Base-by-base conservation (phyloP, 2,888 invertebrate genomes). In the Nomada lathburiana region DNA sequence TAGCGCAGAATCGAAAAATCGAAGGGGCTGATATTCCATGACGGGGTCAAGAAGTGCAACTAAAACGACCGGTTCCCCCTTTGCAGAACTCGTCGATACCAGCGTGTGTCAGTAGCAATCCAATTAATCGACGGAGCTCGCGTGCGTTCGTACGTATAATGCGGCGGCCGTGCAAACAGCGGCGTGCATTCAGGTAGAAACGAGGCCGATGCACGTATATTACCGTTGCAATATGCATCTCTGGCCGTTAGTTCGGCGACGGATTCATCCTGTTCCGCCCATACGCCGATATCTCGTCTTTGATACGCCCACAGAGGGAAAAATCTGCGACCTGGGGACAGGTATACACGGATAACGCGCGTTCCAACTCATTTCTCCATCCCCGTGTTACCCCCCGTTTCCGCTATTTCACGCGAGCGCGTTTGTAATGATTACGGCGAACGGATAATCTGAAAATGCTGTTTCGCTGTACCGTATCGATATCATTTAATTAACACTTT, bases 121-220 rank as follows among this genome's bases (percentile, higher is more conserved):
- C 83, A 86, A 86, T 86, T 86, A 86, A 86, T 86, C 86, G 75
- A 26, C 72, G 77, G 70, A 71, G 77, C 73, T 76, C 73, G 57
- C 75, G 80, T 57, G 70, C 78, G 70, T 76, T 80, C 85, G 59
- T 53, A 77, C 86, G 73, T 83, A 69, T 83, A 86, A 86, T 80
- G 78, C 85, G 72, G 59, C 80, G 75, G 72, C 65, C 76, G 69
- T 62, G 76, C 76, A 79, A 84, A 76, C 73, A 79, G 63, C 73
- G 55, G 57, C 52, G 72, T 10, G 83, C 84, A 83, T 83, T 83
- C 84, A 76, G 83, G 63, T 50, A 76, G 84, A 83, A 84, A 84
- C 73, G 74, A 84, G 84, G 79, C 83, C 83, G 83, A 78, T 74
- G 75, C 78, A 67, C 77, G 64, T 77, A 68, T 78, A 79, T 83